phyloP scores from a whole-genome alignment of 64 coral and sea anemone species.

The Actinia tenebrosa region DNA sequence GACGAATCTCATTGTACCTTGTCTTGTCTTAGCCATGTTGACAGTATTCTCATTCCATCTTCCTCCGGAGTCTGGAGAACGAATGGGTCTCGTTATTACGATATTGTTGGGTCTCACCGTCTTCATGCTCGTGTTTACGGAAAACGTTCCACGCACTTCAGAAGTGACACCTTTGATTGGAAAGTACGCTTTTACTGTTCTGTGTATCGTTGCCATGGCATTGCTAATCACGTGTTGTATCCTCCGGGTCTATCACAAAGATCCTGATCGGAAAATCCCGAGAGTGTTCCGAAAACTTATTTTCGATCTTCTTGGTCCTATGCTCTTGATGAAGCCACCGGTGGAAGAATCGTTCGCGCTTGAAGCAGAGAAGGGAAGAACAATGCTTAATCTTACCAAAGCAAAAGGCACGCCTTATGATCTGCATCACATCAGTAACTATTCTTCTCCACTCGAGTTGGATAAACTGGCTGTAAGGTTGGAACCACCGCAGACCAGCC shows the following conservation, averaged over 20 bases:
- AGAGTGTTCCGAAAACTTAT: constrained; percentile 57
- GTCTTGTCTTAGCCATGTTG: constrained; percentile 59
- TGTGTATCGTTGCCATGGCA: constrained; percentile 66
- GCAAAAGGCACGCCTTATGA: constrained; percentile 25
- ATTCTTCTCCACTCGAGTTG: neutral
- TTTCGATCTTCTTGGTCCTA: constrained; percentile 54
- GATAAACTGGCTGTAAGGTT: constrained; percentile 1
- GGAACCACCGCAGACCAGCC: neutral
- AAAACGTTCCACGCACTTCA: constrained; percentile 73
- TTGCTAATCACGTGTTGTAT: constrained; percentile 72
- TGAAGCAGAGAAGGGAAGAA: neutral
- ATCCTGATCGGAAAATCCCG: constrained; percentile 56
- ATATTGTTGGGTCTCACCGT: constrained; percentile 81
- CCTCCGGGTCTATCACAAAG: constrained; percentile 50
- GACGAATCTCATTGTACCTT: constrained; percentile 88
- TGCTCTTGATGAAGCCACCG: constrained; percentile 51
- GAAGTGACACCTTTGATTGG: constrained; percentile 85
- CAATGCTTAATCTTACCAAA: constrained; percentile 23
- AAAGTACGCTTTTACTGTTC: constrained; percentile 76
- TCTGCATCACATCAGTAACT: constrained; percentile 18
- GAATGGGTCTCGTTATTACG: constrained; percentile 80
- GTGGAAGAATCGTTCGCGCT: constrained; percentile 19
- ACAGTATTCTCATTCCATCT: constrained; percentile 79
- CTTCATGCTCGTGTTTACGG: constrained; percentile 88
- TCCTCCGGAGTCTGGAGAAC: constrained; percentile 81